A percentile compares a stretch with the other conserved stretches of the same genome.
These are phyloP conservation scores for Torymus tubicola DNA, from an alignment of 2,888 invertebrate genomes.

Conservation along the genomic window DNA sequence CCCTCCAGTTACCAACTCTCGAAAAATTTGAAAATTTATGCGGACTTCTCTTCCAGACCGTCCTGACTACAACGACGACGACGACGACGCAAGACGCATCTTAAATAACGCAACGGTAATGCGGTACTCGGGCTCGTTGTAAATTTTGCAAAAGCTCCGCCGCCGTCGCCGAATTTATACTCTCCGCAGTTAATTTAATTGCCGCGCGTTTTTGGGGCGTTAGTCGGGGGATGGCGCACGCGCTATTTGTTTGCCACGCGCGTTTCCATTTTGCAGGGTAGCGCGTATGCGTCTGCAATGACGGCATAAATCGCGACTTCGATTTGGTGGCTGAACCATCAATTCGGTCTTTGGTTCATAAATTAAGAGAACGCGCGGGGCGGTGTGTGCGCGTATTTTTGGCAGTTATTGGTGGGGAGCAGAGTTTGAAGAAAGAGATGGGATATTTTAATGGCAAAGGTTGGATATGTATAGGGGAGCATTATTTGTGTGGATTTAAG, in stretches of 20 bases:
- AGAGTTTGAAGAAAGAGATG: neutral
- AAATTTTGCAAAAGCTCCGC: slow-evolving; percentile 43
- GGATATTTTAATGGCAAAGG: too few species aligned
- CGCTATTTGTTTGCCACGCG: slow-evolving; percentile 48
- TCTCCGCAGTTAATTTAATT: slow-evolving; percentile 46
- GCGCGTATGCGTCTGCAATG: slow-evolving; percentile 10
- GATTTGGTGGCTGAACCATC: slow-evolving; percentile 9
- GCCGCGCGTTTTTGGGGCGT: slow-evolving; percentile 21
- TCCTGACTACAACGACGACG: too few species aligned
- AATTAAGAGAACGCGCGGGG: slow-evolving; percentile 10
- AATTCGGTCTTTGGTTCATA: slow-evolving; percentile 14
- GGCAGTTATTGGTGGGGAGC: slow-evolving; percentile 19
- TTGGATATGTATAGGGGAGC: neutral
- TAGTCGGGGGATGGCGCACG: neutral
- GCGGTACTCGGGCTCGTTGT: slow-evolving; percentile 23
- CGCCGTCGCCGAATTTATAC: slow-evolving; percentile 25
- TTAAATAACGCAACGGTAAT: slow-evolving; percentile 42
- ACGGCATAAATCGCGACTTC: slow-evolving; percentile 40
- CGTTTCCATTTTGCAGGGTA: slow-evolving; percentile 25
- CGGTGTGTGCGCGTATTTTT: neutral
- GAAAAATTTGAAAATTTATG: too few species aligned
- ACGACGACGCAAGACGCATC: neutral
- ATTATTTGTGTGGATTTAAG: slow-evolving; percentile 29
- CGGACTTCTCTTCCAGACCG: too few species aligned
- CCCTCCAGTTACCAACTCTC: too few species aligned